Evolutionary conservation across 2,113 vertebrate genomes (phyloP).

Genomic region (Nibea coibor): DNA sequence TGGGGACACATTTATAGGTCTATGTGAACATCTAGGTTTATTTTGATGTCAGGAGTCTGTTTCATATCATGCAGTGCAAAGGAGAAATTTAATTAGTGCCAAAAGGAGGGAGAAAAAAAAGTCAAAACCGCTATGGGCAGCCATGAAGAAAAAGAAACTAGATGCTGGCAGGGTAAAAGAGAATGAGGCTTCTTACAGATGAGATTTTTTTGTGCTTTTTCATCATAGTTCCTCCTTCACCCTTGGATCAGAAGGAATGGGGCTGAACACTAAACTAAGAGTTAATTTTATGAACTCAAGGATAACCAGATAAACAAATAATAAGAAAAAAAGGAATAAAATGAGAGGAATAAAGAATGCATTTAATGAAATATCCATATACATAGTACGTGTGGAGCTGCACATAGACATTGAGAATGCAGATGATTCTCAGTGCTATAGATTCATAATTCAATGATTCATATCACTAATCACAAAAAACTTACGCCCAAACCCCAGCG

Average conservation of each 20-base stretch:
- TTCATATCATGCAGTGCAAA: slow-evolving; percentile 19
- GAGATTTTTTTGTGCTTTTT: no score
- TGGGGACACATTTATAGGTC: slow-evolving; percentile 14
- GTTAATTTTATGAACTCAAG: no score
- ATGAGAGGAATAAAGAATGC: no score
- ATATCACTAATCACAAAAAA: neutral
- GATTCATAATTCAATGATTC: neutral
- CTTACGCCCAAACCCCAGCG: no score
- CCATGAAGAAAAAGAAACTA: slow-evolving; percentile 6
- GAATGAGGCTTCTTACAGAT: neutral
- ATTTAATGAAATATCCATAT: no score
- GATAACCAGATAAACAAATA: no score
- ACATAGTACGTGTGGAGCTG: neutral
- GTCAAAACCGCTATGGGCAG: slow-evolving; percentile 1
- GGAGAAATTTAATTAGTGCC: slow-evolving; percentile 25
- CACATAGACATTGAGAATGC: neutral
- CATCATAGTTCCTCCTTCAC: no score
- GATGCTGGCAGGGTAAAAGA: neutral
- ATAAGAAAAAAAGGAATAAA: no score
- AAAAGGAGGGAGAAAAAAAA: slow-evolving; percentile 8
- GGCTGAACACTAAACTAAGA: no score
- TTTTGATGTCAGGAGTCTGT: slow-evolving; percentile 24
- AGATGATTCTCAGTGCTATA: neutral
- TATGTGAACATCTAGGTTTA: slow-evolving; percentile 5
- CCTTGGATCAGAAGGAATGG: no score